Percentiles rank a stretch among this genome's conserved stretches.
These are phyloP conservation scores for Tapera naevia DNA, from an alignment of 2,797 vertebrate genomes.

Conservation along the genomic window DNA sequence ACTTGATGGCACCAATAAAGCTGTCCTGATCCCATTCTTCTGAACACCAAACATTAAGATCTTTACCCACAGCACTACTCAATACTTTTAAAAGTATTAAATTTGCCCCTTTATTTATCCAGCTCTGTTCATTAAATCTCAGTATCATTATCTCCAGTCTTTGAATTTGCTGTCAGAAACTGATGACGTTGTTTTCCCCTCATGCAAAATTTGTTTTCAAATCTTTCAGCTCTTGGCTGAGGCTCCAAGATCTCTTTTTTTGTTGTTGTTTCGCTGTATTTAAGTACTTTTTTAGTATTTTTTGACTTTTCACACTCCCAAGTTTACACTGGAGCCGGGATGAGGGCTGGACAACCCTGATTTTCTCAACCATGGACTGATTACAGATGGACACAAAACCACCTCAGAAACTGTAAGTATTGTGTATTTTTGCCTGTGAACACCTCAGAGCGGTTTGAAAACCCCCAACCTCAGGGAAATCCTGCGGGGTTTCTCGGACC, in stretches of 20 bases:
- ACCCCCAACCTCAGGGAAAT: too few relatives aligned
- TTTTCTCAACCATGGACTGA: background rate
- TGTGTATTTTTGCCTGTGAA: fast-evolving
- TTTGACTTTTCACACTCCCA: background rate
- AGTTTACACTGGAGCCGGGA: background rate
- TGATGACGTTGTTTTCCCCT: background rate
- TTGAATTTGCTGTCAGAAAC: background rate
- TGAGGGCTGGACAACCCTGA: background rate
- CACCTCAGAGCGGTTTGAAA: background rate
- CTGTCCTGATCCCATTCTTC: background rate
- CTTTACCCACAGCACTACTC: background rate
- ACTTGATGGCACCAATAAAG: background rate
- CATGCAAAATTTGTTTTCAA: background rate
- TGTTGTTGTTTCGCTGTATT: fast-evolving
- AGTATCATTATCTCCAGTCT: background rate
- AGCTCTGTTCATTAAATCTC: background rate
- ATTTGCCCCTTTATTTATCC: background rate
- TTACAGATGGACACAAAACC: background rate
- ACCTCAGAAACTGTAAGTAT: background rate
- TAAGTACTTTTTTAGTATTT: background rate
- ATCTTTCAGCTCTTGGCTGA: background rate
- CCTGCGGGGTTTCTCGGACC: too few relatives aligned
- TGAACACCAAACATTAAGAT: background rate
- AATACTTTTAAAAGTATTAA: background rate
- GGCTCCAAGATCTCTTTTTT: background rate